Conservation (phyloP, 2,113 vertebrate genomes). For the Cyanoderma ruficeps region DNA sequence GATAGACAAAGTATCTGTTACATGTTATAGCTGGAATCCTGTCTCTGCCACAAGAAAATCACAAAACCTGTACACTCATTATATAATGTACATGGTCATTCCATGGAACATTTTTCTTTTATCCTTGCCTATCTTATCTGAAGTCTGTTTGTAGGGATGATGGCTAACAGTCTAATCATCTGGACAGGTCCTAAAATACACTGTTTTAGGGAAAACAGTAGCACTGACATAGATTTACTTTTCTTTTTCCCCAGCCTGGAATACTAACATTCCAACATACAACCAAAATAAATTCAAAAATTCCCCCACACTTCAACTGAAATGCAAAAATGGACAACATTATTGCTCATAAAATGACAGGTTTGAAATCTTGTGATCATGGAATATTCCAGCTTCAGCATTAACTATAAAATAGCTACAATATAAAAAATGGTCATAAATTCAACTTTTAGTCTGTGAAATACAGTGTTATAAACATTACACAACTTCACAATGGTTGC, state of each 20-base stretch:
- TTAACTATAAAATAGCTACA: background rate
- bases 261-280: background rate
- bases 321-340: background rate
- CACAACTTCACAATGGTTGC: background rate
- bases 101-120: background rate
- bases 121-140: background rate
- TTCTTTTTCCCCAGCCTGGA: background rate
- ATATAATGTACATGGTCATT: rapidly evolving
- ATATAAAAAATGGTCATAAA: background rate
- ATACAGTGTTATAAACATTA: background rate
- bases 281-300: background rate
- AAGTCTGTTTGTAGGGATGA: background rate
- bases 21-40: background rate
- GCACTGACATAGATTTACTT: background rate
- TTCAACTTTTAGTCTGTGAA: background rate
- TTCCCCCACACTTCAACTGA: background rate
- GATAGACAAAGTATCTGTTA: background rate
- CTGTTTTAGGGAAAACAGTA: background rate
- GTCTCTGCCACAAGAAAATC: background rate
- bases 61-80: background rate
- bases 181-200: background rate
- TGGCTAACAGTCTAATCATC: background rate
- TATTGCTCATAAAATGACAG: background rate
- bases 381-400: background rate
- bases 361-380: background rate